Percentiles rank a stretch among this genome's conserved stretches.
Evolutionary conservation across 2,797 vertebrate species (phyloP).

Genomic region (Sardinella longiceps): DNA sequence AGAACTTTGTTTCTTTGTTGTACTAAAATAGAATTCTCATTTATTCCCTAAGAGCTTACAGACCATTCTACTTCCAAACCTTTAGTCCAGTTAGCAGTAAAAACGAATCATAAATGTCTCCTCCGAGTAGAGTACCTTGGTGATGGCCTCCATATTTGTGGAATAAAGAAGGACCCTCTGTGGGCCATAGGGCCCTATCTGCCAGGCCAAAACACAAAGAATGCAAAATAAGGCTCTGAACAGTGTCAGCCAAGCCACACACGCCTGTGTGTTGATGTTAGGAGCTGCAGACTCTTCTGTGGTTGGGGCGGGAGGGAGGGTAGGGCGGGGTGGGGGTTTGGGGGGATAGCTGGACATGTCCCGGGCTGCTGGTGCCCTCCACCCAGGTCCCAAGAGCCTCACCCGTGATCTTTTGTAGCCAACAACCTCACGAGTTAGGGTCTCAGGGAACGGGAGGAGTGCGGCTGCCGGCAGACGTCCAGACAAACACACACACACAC

Average conservation of each 20-base stretch:
- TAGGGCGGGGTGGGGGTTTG: too few species aligned
- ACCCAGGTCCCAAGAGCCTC: slow-evolving; percentile 99
- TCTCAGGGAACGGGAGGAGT: slow-evolving; percentile 99
- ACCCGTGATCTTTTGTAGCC: slow-evolving; percentile 95
- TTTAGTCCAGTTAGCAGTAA: background rate
- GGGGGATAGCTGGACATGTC: slow-evolving; percentile 36
- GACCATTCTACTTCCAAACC: background rate
- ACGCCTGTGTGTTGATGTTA: background rate
- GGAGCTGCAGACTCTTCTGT: background rate
- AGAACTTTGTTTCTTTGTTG: slow-evolving; percentile 20
- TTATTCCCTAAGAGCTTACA: background rate
- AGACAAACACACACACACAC: background rate
- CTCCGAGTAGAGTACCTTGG: background rate
- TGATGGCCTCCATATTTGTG: slow-evolving; percentile 4
- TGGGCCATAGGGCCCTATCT: background rate
- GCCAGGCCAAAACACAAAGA: slow-evolving; percentile 7
- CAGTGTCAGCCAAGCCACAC: background rate
- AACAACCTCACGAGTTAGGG: slow-evolving; percentile 99
- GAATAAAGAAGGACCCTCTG: background rate
- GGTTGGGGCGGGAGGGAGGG: too few species aligned
- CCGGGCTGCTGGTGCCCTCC: slow-evolving; percentile 90
- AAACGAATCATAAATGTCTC: background rate
- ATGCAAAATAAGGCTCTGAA: background rate
- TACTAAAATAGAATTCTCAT: slow-evolving; percentile 1
- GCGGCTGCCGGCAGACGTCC: slow-evolving; percentile 71